A percentile compares a stretch with the other conserved stretches of the same genome.
Conservation (phyloP, 2,888 invertebrate species). For the Sarcophaga subvicina region DNA sequence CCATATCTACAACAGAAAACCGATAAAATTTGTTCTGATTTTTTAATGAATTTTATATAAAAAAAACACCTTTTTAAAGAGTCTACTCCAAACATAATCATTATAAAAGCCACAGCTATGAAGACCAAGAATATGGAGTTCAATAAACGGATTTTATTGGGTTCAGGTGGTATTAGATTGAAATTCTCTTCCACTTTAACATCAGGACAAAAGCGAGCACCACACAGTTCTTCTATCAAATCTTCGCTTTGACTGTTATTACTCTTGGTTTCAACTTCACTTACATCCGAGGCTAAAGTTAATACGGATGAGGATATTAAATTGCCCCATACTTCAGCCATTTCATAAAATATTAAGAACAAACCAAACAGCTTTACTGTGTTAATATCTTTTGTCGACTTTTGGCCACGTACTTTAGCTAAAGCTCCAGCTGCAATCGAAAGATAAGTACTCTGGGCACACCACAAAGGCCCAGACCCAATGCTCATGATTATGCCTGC, state of each 20-base stretch:
- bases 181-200: conserved; percentile 84
- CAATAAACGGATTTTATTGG: conserved; percentile 89
- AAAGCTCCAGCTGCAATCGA: conserved; percentile 92
- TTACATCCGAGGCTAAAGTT: conserved; percentile 70
- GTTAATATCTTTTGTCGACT: conserved; percentile 87
- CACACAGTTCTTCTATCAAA: conserved; percentile 85
- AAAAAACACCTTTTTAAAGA: conserved; percentile 86
- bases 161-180: conserved; percentile 88
- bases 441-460: conserved; percentile 96
- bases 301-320: conserved; percentile 90
- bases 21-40: not conserved
- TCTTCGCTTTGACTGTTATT: conserved; percentile 69
- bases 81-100: conserved; percentile 91
- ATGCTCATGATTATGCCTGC: conserved; percentile 83
- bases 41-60: not conserved
- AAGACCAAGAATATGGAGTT: conserved; percentile 91
- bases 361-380: conserved; percentile 96
- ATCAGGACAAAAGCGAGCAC: conserved; percentile 89
- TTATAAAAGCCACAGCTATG: conserved; percentile 88
- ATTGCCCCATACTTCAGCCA: conserved; percentile 98
- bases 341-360: conserved; percentile 98
- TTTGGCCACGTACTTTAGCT: conserved; percentile 85
- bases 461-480: conserved; percentile 97
- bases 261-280: not conserved
- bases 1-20: conserved; percentile 83